phyloP scores from a whole-genome alignment of 2,888 invertebrate species.

The Temnothorax unifasciatus region DNA sequence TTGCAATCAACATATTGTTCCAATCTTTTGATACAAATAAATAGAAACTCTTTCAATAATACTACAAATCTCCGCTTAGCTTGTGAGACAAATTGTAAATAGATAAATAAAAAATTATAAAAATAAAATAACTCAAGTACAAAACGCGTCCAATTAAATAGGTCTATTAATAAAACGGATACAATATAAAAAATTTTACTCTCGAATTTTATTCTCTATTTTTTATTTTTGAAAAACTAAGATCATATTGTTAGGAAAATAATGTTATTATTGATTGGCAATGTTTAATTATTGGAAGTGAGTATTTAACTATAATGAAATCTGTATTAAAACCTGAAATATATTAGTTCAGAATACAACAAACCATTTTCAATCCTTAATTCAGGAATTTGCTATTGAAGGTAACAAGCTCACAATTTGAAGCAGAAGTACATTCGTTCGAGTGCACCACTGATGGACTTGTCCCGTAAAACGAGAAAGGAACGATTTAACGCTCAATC shows the following conservation, averaged over 20 bases:
- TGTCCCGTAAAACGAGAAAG: conserved; percentile 84
- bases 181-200: not conserved
- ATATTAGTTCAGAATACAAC: not conserved
- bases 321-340: not conserved
- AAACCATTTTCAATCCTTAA: conserved; percentile 54
- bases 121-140: not conserved
- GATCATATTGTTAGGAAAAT: not conserved
- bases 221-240: not conserved
- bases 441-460: conserved; percentile 81
- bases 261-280: not conserved
- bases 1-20: not conserved
- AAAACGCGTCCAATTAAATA: not conserved
- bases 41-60: not conserved
- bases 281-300: not conserved
- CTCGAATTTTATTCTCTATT: not conserved
- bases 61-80: not conserved
- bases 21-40: not conserved
- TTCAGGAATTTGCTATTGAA: conserved; percentile 62
- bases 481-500: conserved; percentile 86
- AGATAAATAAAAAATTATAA: not conserved
- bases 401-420: conserved; percentile 65
- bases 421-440: conserved; percentile 77
- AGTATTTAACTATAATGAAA: not conserved
- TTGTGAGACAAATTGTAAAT: not conserved
- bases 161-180: not conserved